These are phyloP conservation scores for Sylvia borin DNA, from an alignment of 2,797 vertebrate genomes.

Conservation along the genomic window DNA sequence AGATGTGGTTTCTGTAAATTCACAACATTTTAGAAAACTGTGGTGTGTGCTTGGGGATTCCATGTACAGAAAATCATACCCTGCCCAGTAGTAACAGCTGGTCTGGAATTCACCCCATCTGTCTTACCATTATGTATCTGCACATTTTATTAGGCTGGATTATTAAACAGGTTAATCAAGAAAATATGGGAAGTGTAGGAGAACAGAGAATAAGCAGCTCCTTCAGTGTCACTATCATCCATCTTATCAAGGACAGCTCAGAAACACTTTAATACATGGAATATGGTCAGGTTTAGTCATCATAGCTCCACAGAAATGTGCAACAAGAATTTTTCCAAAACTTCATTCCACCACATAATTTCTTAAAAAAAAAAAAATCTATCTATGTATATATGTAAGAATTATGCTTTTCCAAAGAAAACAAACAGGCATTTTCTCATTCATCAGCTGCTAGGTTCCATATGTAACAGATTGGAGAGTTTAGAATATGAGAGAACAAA, in stretches of 20 bases:
- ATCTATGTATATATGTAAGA: neutral
- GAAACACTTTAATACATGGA: neutral
- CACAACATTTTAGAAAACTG: neutral
- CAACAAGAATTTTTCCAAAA: neutral
- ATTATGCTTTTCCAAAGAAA: neutral
- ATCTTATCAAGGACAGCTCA: neutral
- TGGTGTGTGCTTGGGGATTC: neutral
- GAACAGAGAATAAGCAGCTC: neutral
- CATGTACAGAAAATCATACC: neutral
- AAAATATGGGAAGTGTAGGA: slow-evolving; percentile 9
- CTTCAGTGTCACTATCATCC: neutral
- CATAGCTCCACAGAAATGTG: neutral
- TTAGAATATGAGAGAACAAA: neutral
- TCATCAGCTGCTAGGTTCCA: neutral
- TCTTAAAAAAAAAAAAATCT: neutral
- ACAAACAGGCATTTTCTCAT: neutral
- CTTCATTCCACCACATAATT: neutral
- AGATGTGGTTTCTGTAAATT: neutral
- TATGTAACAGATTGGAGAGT: neutral
- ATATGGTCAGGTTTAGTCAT: neutral
- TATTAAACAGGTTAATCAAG: slow-evolving; percentile 62
- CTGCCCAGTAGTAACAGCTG: neutral
- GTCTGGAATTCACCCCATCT: slow-evolving; percentile 12
- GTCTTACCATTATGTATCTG: neutral
- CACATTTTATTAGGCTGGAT: slow-evolving; percentile 9